Conservation (phyloP, 2,888 invertebrate genomes). For the Petrolisthes cinctipes region DNA sequence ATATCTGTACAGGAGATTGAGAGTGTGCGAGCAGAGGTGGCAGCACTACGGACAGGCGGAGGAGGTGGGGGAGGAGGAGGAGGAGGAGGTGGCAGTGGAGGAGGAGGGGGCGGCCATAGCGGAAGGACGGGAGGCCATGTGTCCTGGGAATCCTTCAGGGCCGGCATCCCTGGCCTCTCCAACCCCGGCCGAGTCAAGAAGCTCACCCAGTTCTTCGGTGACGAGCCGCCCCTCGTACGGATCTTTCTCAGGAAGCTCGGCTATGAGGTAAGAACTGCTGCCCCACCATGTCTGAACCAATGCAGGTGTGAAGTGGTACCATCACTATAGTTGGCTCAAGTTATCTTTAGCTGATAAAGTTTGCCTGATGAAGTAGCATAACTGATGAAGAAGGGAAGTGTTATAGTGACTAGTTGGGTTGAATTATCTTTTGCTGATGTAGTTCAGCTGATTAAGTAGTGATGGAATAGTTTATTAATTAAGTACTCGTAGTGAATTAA, state of each 20-base stretch:
- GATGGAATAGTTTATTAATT: too few species aligned
- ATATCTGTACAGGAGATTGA: slow-evolving; percentile 80
- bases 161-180: slow-evolving; percentile 76
- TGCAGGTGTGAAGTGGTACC: too few species aligned
- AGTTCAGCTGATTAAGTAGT: too few species aligned
- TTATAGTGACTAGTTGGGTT: too few species aligned
- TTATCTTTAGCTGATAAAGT: neutral
- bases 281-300: too few species aligned
- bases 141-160: slow-evolving; percentile 70
- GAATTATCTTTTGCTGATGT: too few species aligned
- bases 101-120: neutral
- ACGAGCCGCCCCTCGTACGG: slow-evolving; percentile 90
- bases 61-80: slow-evolving; percentile 6
- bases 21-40: slow-evolving; percentile 83
- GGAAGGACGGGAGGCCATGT: slow-evolving; percentile 16
- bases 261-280: slow-evolving; percentile 78
- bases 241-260: slow-evolving; percentile 90
- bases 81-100: slow-evolving; percentile 2
- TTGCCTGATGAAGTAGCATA: neutral
- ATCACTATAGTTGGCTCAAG: too few species aligned
- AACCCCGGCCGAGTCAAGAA: slow-evolving; percentile 89
- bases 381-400: too few species aligned
- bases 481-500: too few species aligned
- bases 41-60: slow-evolving; percentile 48
- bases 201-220: slow-evolving; percentile 92